Conservation (phyloP, 2,888 invertebrate species). For the Meloe dianella region DNA sequence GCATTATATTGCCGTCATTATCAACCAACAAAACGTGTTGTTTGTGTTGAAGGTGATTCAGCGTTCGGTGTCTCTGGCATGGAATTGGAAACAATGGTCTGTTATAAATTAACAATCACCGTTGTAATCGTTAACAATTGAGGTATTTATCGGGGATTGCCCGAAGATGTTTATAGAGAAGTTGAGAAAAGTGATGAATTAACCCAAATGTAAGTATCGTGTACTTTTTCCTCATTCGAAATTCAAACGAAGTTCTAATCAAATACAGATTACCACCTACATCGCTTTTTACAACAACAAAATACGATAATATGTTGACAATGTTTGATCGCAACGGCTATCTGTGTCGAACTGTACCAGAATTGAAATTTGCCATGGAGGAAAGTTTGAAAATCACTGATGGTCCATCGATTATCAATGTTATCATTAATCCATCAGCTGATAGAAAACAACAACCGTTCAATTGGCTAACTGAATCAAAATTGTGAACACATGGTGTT, state of each 20-base stretch:
- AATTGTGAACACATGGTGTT: slow-evolving; percentile 67
- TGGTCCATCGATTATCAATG: slow-evolving; percentile 87
- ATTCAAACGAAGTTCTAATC: too few species aligned
- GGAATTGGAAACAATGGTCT: slow-evolving; percentile 96
- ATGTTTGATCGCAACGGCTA: slow-evolving; percentile 84
- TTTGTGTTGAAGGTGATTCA: slow-evolving; percentile 96
- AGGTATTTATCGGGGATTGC: slow-evolving; percentile 90
- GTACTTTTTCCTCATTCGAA: too few species aligned
- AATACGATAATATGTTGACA: slow-evolving; percentile 89
- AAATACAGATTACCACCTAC: slow-evolving; percentile 81
- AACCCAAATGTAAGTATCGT: slow-evolving; percentile 71
- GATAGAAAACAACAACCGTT: slow-evolving; percentile 91
- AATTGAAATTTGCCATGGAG: slow-evolving; percentile 74
- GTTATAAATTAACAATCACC: slow-evolving; percentile 90
- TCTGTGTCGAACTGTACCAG: slow-evolving; percentile 77
- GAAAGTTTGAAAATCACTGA: slow-evolving; percentile 72
- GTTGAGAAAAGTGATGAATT: slow-evolving; percentile 74
- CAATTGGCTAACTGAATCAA: slow-evolving; percentile 92
- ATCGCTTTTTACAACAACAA: slow-evolving; percentile 76
- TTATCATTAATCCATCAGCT: slow-evolving; percentile 86
- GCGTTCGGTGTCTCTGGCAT: slow-evolving; percentile 98
- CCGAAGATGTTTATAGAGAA: slow-evolving; percentile 74
- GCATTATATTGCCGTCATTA: slow-evolving; percentile 87
- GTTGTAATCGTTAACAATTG: slow-evolving; percentile 94
- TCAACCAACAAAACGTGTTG: slow-evolving; percentile 79